Percentiles rank a stretch among this genome's conserved stretches.
Conservation (phyloP, 2,888 invertebrate genomes). For the Sesamia inferens region DNA sequence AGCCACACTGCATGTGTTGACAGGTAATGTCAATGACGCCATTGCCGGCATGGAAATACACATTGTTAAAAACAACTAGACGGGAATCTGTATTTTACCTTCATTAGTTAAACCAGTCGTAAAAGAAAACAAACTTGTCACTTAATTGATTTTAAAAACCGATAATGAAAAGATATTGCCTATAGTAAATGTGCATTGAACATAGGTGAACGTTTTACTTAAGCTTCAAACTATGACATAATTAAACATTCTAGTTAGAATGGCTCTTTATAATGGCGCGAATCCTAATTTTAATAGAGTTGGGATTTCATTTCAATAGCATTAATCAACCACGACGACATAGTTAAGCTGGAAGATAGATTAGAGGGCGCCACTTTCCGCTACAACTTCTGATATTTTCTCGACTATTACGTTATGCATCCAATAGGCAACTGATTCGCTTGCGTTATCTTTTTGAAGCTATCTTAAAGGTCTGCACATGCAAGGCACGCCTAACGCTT, state of each 20-base stretch:
- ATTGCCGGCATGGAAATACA: conserved; percentile 32
- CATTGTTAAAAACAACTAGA: background rate
- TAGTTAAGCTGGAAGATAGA: conserved; percentile 21
- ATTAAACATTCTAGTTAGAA: background rate
- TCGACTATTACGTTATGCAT: conserved; percentile 36
- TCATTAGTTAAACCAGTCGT: background rate
- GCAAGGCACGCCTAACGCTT: conserved; percentile 8
- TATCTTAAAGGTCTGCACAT: conserved; percentile 7
- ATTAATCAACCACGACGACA: conserved; percentile 51
- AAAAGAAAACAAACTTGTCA: background rate
- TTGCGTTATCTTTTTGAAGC: conserved; percentile 16
- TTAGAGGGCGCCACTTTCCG: conserved; percentile 62
- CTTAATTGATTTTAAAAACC: background rate
- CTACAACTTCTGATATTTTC: conserved; percentile 58
- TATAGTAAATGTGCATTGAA: background rate
- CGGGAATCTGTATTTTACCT: background rate
- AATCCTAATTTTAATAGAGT: conserved; percentile 21
- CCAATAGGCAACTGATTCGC: conserved; percentile 21
- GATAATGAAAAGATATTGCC: background rate
- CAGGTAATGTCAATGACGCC: conserved; percentile 37
- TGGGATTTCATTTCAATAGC: conserved; percentile 17
- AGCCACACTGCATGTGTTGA: conserved; percentile 22
- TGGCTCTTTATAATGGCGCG: conserved; percentile 7
- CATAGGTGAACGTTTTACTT: background rate
- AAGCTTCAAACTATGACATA: background rate